Evolutionary conservation across 1,140 invertebrate species (phyloP), one percentile per base, ranked within the genome.

Genomic region (Euwallacea fornicatus): DNA sequence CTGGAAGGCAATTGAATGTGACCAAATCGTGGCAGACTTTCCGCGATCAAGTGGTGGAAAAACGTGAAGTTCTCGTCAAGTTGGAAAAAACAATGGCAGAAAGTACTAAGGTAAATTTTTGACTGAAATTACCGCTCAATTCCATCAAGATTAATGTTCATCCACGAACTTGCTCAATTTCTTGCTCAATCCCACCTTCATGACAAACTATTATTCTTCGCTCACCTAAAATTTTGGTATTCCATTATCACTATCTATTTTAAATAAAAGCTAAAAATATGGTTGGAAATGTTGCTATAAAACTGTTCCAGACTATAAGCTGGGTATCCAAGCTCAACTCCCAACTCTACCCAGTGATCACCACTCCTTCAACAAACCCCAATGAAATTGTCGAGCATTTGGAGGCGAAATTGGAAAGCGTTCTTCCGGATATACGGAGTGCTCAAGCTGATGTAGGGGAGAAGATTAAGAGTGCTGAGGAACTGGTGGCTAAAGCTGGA

Each of bases 321-420:
- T 90, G 87, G 86, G 88, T 90, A 73, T 87, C 88, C n/a, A 89
- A 90, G 81, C 84, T 92, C 75, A 88, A 91, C 76, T 85, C 86
- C 62, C 88, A 91, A 72, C 82, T 94, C 66, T 94, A 93, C 85
- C 92, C 92, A 11, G 85, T 93, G 15, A 87, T 94, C 67, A 89
- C 86, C 53, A 86, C 86, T 42, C 83, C 87, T 66, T 85, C 88
- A 0, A 83, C 84, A 46, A 86, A 86, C 70, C 83, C 88, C 42
- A 83, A 83, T 62, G 85, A 85, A 54, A 84, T 89, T 75, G 80
- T 86, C 7, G 76, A 83, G 62, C 84, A 88, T 77, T 82, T 94
- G 43, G 84, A 89, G 75, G 81, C 83, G 55, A 88, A 90, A 79
- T 81, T 88, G 53, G 79, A 83, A 16, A 82, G 84, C 13, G 87